Base-by-base conservation (phyloP, 2,113 vertebrate species). In the Hyla sarda region DNA sequence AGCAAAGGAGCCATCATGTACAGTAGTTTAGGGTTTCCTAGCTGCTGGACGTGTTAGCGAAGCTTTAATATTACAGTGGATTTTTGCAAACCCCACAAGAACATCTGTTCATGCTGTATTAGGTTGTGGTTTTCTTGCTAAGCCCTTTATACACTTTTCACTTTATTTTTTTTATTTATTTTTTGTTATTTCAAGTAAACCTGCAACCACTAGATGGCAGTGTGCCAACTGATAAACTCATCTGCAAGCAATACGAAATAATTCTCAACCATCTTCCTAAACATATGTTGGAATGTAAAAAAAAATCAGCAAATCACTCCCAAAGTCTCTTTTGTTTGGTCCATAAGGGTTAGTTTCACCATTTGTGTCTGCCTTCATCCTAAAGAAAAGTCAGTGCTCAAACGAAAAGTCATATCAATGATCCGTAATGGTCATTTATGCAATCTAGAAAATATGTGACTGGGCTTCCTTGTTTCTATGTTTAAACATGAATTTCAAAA, bases 61-160 rank as follows among this genome's bases (percentile, higher is more conserved):
- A 62, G 74, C 79, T 47, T 71, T 83, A 72, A 72, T 72, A 83
- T 83, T 83, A 83, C 30, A 37, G 67, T 54, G 50, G 48, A 54
- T 73, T 54, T 83, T 41, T 83, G 48, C 37, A 52, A 83, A 72
- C 62, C 65, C 72, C 65, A 82, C 41, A 19, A 47, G 56, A 47
- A 82, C 79, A 74, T 84, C 65, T 84, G 82, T 72, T 84, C 67
- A 83, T 72, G 52, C 32, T 73, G 67, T 71, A 72, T 83, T 83
- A 72, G 48, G 47, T 75, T 84, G 69, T 60, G 69, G 71, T 84
- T 73, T 74, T 84, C 52, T 50, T 71, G 47, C 60, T 69, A 71
- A 82, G 69, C 34, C 48, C 45, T 60, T 60, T 13, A 23, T 58
- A 17, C 71, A 19, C 9, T 28, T 50, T 48, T n/a, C 32, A 17